Conservation (phyloP, 2,797 vertebrate genomes). For the Phrynocephalus forsythii region DNA sequence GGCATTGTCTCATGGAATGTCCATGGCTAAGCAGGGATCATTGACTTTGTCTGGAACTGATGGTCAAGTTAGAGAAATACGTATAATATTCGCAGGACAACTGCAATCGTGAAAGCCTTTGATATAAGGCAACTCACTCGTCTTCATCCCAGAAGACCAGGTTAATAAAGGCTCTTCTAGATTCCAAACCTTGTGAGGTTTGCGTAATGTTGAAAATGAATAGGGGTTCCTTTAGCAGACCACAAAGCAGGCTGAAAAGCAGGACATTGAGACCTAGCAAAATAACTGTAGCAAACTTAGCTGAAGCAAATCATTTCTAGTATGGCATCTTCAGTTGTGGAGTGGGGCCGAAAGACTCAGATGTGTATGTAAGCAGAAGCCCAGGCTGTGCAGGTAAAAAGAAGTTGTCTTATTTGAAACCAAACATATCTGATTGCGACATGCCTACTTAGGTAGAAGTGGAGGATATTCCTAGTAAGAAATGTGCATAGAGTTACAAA, state of each 20-base stretch:
- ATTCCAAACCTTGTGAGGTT: background rate
- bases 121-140: background rate
- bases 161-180: background rate
- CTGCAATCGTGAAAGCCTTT: background rate
- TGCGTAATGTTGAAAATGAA: background rate
- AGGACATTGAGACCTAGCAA: background rate
- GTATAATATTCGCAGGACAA: background rate
- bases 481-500: too few species aligned
- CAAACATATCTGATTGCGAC: too few species aligned
- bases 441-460: too few species aligned
- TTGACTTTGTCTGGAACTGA: slow-evolving; percentile 11
- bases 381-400: background rate
- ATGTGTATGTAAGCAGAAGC: too few species aligned
- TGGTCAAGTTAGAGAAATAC: background rate
- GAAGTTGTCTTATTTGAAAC: background rate
- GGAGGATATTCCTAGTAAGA: too few species aligned
- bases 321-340: background rate
- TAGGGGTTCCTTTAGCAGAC: background rate
- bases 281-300: background rate
- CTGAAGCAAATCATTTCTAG: background rate
- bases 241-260: background rate
- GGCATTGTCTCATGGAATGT: too few species aligned
- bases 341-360: background rate
- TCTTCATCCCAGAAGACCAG: background rate
- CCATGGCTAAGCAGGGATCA: too few species aligned